phyloP scores from a whole-genome alignment of 1,140 invertebrate species.

The Antheraea mylitta region DNA sequence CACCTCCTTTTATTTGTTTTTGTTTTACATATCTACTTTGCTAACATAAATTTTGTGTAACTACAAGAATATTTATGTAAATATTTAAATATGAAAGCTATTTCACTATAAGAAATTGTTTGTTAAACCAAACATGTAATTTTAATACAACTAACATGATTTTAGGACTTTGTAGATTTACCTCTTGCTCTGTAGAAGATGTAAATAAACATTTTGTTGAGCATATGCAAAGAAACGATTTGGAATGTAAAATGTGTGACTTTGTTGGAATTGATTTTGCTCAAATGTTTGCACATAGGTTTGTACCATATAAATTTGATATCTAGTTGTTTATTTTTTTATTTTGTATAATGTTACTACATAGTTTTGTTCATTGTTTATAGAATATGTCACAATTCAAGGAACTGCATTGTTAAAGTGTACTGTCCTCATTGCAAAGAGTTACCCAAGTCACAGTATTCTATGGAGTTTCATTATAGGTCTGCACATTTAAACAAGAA shows the following conservation, averaged over 20 bases:
- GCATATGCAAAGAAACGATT: slow-evolving; percentile 40
- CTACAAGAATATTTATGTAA: too few species aligned
- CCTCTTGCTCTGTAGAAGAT: slow-evolving; percentile 16
- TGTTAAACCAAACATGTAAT: neutral
- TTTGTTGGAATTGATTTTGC: slow-evolving; percentile 45
- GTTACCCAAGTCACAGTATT: slow-evolving; percentile 20
- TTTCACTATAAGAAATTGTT: too few species aligned
- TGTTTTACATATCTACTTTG: too few species aligned
- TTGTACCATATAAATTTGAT: slow-evolving; percentile 7
- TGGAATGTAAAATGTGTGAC: slow-evolving; percentile 45
- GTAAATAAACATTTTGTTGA: slow-evolving; percentile 38
- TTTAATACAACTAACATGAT: slow-evolving; percentile 16
- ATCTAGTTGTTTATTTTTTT: neutral
- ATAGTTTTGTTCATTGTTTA: slow-evolving; percentile 20
- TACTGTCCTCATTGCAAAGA: slow-evolving; percentile 42
- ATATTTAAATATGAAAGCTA: too few species aligned
- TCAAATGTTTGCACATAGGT: slow-evolving; percentile 52
- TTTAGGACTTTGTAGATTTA: slow-evolving; percentile 48
- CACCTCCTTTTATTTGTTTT: too few species aligned
- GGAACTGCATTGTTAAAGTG: slow-evolving; percentile 20
- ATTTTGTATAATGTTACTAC: neutral
- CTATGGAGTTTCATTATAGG: slow-evolving; percentile 55
- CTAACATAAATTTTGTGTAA: too few species aligned
- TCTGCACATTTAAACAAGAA: slow-evolving; percentile 48
- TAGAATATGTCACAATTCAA: slow-evolving; percentile 36